Evolutionary conservation across 1,140 invertebrate species (phyloP), one percentile per base, ranked within the genome.

Genomic region (Lycorma delicatula): DNA sequence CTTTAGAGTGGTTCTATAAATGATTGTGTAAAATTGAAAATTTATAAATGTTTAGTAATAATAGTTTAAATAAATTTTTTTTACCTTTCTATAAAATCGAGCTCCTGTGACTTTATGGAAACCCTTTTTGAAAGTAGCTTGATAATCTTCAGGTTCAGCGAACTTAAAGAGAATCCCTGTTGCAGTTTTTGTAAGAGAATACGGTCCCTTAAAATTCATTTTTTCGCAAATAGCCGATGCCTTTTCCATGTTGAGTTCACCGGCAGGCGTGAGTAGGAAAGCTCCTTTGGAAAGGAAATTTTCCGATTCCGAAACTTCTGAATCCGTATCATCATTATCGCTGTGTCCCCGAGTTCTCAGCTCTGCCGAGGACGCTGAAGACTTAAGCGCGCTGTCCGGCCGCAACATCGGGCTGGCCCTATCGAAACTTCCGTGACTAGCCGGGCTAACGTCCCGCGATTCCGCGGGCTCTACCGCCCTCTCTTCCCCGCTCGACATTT

Each of bases 151-250:
- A 63, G 85, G 84, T 70, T 85, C 84, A 61, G 85, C 87, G 72
- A 90, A 89, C 72, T 89, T 89, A 77, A 90, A 90, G 46, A 89
- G 77, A 64, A 90, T 89, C n/a, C 87, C 87, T 46, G 86, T 90
- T 54, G 87, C 87, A 1, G 87, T 90, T 75, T 87, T 89, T 38
- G 87, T 89, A 62, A 90, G 75, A 59, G 85, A 87, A 74, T 89
- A 89, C 64, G 85, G 85, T 29, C 86, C 86, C 63, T 85, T 85
- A 71, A 89, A 89, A 73, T 85, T 86, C 81, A 90, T 87, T 72
- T 89, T 89, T 74, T 90, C 87, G 71, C 86, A 89, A 62, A 90
- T 88, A 63, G 84, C 78, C n/a, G 85, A 85, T 0, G 87, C 87
- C 62, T 87, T 86, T 71, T 90, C 87, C 77, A 89, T 81, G 66